phyloP scores from a whole-genome alignment of 2,888 invertebrate species.

The Caenorhabditis sp. region DNA sequence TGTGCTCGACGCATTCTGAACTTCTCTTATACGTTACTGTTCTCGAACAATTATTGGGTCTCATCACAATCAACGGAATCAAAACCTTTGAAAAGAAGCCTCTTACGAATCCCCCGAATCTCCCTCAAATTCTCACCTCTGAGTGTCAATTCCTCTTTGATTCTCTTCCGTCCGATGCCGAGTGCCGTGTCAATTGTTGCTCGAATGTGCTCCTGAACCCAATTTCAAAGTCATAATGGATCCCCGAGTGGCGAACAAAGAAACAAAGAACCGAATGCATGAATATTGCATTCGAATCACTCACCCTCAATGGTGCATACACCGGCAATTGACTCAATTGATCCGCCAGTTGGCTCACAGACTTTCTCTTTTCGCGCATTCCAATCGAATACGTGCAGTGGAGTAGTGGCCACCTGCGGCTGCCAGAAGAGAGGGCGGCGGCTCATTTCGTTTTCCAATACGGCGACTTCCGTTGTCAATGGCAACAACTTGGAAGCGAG shows the following conservation, averaged over 20 bases:
- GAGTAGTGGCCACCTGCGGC: not conserved
- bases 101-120: not conserved
- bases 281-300: conserved; percentile 19
- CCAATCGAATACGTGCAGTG: not conserved
- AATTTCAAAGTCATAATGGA: not conserved
- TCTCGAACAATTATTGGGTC: too few relatives aligned
- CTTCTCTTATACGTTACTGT: too few relatives aligned
- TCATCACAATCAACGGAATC: too few relatives aligned
- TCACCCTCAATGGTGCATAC: conserved; percentile 37
- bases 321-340: conserved; percentile 23
- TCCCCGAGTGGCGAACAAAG: not conserved
- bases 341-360: conserved; percentile 19
- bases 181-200: conserved; percentile 17
- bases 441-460: not conserved
- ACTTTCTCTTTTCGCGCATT: conserved; percentile 10
- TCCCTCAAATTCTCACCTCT: conserved; percentile 8
- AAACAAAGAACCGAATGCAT: not conserved
- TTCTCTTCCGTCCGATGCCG: not conserved
- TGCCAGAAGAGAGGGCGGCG: too few relatives aligned
- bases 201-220: conserved; percentile 22
- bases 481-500: not conserved
- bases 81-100: not conserved
- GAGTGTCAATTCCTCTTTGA: conserved; percentile 6
- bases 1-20: conserved; percentile 36
- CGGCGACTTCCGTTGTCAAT: conserved; percentile 5